Base-by-base conservation (phyloP, 2,888 invertebrate species). In the Tetragonisca angustula region DNA sequence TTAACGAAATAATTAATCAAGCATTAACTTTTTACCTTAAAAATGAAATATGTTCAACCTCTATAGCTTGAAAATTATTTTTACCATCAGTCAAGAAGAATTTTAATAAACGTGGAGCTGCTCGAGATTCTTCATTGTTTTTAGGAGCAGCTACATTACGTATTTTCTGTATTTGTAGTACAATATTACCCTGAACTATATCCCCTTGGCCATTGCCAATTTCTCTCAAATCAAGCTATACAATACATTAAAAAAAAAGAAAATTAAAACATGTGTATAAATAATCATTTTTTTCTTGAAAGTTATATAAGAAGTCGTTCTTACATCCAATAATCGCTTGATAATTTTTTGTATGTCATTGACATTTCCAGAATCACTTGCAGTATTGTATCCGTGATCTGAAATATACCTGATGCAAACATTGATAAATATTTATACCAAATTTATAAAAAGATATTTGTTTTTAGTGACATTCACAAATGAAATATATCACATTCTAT, bases 91-190 rank as follows among this genome's bases (percentile, higher is more conserved):
- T 98, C 84, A 99, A 94, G 1, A 97, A 97, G 49, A 99, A 93
- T 93, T 98, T 98, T 77, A 98, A 95, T 96, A 99, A 97, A 32
- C 98, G 96, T 13, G 98, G 98, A 19, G 98, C 98, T 82, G 96
- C 95, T 85, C 96, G 96, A 11, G 97, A 97, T 87, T 98, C 98
- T 94, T 98, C 98, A 94, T 98, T 98, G 21, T 97, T 97, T 95
- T 98, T 99, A 6, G 99, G 98, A 52, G 98, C 98, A 19, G 98
- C 96, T 68, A 98, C 96, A 95, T 99, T 98, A 21, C 98, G 96
- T 71, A 98, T 95, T 95, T 98, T 98, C 93, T 97, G 97, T 90
- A 99, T 96, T 95, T 99, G 99, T 67, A 99, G 95, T 59, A 99
- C 97, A 87, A 98, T 85, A 79, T 93, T 92, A 50, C 93, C 92